Evolutionary conservation across 2,888 invertebrate genomes (phyloP).

Genomic region (Agrilus cyanescens): DNA sequence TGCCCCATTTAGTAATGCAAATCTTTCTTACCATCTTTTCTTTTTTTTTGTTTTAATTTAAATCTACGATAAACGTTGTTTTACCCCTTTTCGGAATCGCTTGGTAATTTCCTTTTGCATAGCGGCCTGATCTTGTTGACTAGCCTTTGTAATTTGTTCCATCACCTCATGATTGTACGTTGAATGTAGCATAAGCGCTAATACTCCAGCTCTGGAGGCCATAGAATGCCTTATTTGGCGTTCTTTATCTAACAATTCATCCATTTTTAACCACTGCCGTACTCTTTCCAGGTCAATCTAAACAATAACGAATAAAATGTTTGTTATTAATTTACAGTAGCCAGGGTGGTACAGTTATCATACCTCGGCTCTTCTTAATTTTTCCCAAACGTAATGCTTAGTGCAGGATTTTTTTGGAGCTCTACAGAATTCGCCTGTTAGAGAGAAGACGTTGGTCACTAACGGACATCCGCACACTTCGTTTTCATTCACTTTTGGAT

Average conservation of each 20-base stretch:
- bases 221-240: slow-evolving; percentile 65
- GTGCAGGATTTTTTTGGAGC: slow-evolving; percentile 84
- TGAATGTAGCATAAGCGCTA: slow-evolving; percentile 92
- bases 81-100: slow-evolving; percentile 20
- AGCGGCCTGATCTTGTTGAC: slow-evolving; percentile 37
- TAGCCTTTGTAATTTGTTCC: slow-evolving; percentile 52
- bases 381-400: slow-evolving; percentile 93
- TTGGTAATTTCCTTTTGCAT: slow-evolving; percentile 37
- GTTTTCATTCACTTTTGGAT: slow-evolving; percentile 73
- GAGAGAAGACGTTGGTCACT: slow-evolving; percentile 70
- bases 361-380: slow-evolving; percentile 83
- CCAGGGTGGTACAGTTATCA: not conserved
- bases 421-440: slow-evolving; percentile 76
- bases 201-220: slow-evolving; percentile 76
- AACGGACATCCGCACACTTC: slow-evolving; percentile 93
- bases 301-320: slow-evolving; percentile 8
- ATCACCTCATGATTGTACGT: slow-evolving; percentile 90
- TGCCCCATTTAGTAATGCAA: too few relatives aligned
- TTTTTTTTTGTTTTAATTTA: too few relatives aligned
- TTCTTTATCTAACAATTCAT: slow-evolving; percentile 90
- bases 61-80: slow-evolving; percentile 12
- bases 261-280: slow-evolving; percentile 84
- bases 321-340: not conserved
- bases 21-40: too few relatives aligned
- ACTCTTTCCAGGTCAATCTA: slow-evolving; percentile 90